Evolutionary conservation across 2,113 vertebrate genomes (phyloP).

Genomic region (Delphinapterus leucas): DNA sequence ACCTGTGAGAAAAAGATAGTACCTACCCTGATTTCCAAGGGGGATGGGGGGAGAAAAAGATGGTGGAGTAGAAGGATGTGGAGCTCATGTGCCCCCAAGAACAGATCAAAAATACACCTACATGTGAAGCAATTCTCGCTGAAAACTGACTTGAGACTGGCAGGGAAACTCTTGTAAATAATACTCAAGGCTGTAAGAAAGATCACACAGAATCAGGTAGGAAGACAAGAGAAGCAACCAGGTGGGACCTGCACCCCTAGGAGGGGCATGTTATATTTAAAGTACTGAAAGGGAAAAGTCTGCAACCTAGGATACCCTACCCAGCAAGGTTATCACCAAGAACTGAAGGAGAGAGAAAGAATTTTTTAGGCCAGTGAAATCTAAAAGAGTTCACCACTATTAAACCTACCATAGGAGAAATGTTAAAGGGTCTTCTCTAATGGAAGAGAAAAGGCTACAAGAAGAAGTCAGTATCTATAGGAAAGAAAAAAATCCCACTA

Average conservation of each 20-base stretch:
- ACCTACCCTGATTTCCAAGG: background rate
- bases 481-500: background rate
- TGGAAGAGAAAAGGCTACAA: background rate
- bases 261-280: background rate
- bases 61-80: background rate
- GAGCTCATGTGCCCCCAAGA: background rate
- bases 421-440: background rate
- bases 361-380: background rate
- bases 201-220: background rate
- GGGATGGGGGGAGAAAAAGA: background rate
- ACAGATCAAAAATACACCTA: background rate
- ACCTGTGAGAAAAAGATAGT: background rate
- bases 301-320: background rate
- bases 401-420: background rate
- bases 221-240: background rate
- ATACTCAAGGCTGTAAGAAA: background rate
- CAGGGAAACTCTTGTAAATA: background rate
- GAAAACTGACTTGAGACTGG: background rate
- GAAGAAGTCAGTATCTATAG: background rate
- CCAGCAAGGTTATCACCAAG: background rate
- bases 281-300: background rate
- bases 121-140: background rate
- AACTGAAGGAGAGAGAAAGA: background rate
- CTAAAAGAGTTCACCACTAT: background rate
- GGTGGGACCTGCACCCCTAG: background rate